Evolutionary conservation across 30 jellyfish, hydroid and myxozoan species (phyloP), one percentile per base, ranked within the genome.

Genomic region (Nemopilema nomurai): DNA sequence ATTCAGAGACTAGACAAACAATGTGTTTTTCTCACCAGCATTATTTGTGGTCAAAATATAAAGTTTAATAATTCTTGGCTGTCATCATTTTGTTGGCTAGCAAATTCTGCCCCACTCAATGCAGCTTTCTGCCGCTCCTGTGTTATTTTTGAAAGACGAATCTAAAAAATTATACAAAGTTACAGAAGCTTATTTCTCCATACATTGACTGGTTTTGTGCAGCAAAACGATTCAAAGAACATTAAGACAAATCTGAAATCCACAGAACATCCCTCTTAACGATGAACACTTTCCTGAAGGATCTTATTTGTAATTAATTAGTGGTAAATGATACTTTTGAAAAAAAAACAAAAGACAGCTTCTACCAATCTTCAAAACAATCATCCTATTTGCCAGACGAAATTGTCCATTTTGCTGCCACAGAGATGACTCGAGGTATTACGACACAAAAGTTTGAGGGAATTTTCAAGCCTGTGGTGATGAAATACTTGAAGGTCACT

Each of bases 91-190:
- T 63, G 73, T 63, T 4, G 21, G 30, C 20, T 30, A 28, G 21
- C 4, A 18, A 28, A 87, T 67, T 52, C 68, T 19, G 51, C 26
- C 62, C 27, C 27, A 27, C 25, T 21, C 6, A 76, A 52, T 76
- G 87, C 88, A 18, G 92, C 89, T 19, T 49, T 51, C 49, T 84
- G 91, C 76, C 22, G 72, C 22, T 51, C 90, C 18, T 84, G 92
- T 84, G 92, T 84, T 18, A 28, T 74, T 27, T 30, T 74, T 74
- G 85, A 76, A 18, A 41, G 85, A 19, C 81, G 74, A 4, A 51
- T 74, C 4, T 76, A 8, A 28, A 31, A 24, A 74, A 74, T 29
- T 9, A 76, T 4, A 9, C 71, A 13, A 74, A 74, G 28, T 23
- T 74, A 9, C 76, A 74, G 24, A 74, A 22, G 22, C 16, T 74